Base-by-base conservation (phyloP, 23 tunicate species). In the Ciona savignyi region DNA sequence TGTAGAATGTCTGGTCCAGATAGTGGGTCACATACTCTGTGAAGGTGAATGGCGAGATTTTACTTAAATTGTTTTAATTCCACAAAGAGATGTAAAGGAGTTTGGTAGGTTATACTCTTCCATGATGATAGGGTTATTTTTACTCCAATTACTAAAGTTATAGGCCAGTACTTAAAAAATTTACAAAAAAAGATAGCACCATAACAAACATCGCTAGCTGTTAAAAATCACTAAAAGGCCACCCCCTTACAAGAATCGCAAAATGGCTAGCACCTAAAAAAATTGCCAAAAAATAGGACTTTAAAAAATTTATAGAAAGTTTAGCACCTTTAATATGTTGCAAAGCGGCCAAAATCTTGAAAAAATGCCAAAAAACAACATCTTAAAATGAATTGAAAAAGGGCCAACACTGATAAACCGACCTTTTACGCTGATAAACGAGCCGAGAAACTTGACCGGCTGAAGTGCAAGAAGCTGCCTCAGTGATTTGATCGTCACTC, bases 1-100 rank as follows among this genome's bases (percentile, higher is more conserved):
- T 91, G 86, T 91, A 91, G 80, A 91, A 91, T 0, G 97, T 91
- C 34, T 89, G 89, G 68, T 91, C 97, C 71, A 91, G 61, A 67
- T 91, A 91, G 35, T 91, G 97, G 22, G 97, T 77, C 4, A 84
- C 91, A 61, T 84, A 81, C 33, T 67, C 97, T 86, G 56, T 42
- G 56, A 42, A n/a, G n/a, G n/a, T n/a, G n/a, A n/a, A n/a, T n/a
- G n/a, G n/a, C n/a, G n/a, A n/a, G n/a, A n/a, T n/a, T n/a, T n/a
- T n/a, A n/a, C n/a, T n/a, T n/a, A n/a, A n/a, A n/a, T n/a, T n/a
- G n/a, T n/a, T n/a, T n/a, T n/a, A n/a, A n/a, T n/a, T n/a, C n/a
- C n/a, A n/a, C n/a, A n/a, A n/a, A n/a, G n/a, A n/a, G n/a, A n/a
- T n/a, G n/a, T n/a, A n/a, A n/a, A n/a, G n/a, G n/a, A n/a, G n/a